These are phyloP conservation scores for Xestoiulus laeticollis DNA, from an alignment of 2,888 invertebrate species.

Conservation along the genomic window DNA sequence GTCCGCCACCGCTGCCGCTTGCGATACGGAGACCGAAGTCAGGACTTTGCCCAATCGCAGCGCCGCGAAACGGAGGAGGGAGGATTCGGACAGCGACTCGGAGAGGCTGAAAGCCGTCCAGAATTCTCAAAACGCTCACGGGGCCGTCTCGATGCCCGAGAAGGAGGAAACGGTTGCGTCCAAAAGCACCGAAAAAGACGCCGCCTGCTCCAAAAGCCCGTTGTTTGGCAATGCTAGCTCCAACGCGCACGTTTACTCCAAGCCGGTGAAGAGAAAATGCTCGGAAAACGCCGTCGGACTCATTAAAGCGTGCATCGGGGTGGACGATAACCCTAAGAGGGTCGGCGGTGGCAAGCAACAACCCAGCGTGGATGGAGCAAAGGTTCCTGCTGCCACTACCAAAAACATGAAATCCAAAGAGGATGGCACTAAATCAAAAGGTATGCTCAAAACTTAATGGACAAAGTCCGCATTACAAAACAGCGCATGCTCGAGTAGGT, in stretches of 20 bases:
- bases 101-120: neutral
- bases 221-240: constrained; percentile 42
- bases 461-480: too few relatives aligned
- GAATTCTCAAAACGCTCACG: too few relatives aligned
- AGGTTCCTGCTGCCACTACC: neutral
- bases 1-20: constrained; percentile 57
- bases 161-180: constrained; percentile 64
- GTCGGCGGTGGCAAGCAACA: constrained; percentile 55
- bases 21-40: constrained; percentile 50
- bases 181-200: constrained; percentile 69
- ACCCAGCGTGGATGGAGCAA: neutral
- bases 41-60: constrained; percentile 4
- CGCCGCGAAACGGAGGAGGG: constrained; percentile 74
- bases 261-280: constrained; percentile 71
- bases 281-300: constrained; percentile 72
- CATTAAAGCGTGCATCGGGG: constrained; percentile 70
- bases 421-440: constrained; percentile 42
- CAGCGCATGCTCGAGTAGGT: too few relatives aligned
- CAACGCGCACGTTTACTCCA: constrained; percentile 60
- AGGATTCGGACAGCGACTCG: constrained; percentile 70
- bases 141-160: neutral
- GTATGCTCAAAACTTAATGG: neutral
- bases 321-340: constrained; percentile 63
- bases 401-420: constrained; percentile 47
- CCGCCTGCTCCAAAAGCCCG: constrained; percentile 54